A percentile compares a stretch with the other conserved stretches of the same genome.
These are phyloP conservation scores for Astreopora myriophthalma DNA, from an alignment of 64 coral and sea anemone species.

Conservation along the genomic window DNA sequence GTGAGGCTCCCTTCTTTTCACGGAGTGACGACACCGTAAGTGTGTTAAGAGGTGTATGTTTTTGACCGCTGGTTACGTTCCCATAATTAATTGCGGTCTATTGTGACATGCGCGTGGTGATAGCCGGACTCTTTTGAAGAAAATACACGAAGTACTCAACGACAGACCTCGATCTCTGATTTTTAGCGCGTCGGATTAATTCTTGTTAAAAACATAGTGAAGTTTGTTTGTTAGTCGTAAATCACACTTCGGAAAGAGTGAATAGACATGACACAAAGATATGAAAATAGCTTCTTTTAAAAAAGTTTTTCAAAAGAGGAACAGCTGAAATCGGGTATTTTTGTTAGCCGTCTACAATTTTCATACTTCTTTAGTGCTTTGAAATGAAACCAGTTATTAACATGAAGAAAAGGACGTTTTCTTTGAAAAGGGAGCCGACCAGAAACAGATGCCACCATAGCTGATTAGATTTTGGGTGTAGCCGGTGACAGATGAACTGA, in stretches of 20 bases:
- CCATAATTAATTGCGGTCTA: not conserved
- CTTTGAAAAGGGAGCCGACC: not conserved
- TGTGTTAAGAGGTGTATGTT: constrained; percentile 8
- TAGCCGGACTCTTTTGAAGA: not conserved
- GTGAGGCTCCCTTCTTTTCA: not conserved
- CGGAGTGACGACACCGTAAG: not conserved
- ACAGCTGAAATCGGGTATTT: constrained; percentile 28
- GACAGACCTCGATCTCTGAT: too few relatives aligned
- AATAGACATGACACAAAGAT: not conserved
- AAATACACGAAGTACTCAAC: too few relatives aligned
- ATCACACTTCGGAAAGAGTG: not conserved
- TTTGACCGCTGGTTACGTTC: not conserved
- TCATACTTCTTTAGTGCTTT: constrained; percentile 20
- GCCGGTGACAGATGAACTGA: not conserved
- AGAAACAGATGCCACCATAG: not conserved
- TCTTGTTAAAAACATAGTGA: too few relatives aligned
- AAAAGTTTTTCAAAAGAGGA: constrained; percentile 10
- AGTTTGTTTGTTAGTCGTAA: not conserved
- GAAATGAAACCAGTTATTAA: constrained; percentile 16
- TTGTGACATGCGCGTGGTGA: not conserved
- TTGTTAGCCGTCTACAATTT: not conserved
- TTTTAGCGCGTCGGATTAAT: too few relatives aligned
- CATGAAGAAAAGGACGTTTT: not conserved
- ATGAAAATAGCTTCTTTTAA: not conserved
- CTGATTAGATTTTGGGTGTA: too few relatives aligned